Conservation (phyloP, 2,888 invertebrate species). For the Tholera decimalis region DNA sequence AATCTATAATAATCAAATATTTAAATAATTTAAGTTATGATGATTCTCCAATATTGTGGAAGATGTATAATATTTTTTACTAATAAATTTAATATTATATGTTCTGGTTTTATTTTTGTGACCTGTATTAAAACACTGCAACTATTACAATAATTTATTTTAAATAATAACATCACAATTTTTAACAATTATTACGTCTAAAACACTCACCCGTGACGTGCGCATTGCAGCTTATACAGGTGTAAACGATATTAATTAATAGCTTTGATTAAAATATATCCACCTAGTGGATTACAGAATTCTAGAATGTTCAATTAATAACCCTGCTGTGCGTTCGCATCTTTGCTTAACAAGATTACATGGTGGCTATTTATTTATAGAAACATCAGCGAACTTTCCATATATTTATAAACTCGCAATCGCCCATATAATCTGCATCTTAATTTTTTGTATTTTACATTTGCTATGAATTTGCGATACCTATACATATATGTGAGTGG, state of each 20-base stretch:
- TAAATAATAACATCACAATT: constrained; percentile 64
- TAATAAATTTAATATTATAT: constrained; percentile 92
- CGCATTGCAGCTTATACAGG: constrained; percentile 11
- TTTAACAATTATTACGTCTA: constrained; percentile 57
- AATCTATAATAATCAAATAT: constrained; percentile 86
- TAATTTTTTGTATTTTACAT: constrained; percentile 18
- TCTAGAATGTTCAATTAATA: neutral
- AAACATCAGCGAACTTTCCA: constrained; percentile 11
- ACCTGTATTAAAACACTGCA: constrained; percentile 13
- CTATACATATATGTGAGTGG: too few species aligned
- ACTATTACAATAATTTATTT: constrained; percentile 60
- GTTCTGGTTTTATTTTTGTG: constrained; percentile 77
- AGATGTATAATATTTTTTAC: constrained; percentile 92
- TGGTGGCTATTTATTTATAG: constrained; percentile 20
- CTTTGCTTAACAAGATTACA: constrained; percentile 19
- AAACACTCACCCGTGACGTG: constrained; percentile 16
- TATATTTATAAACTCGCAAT: constrained; percentile 15
- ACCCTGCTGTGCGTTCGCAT: constrained; percentile 8
- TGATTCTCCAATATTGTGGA: constrained; percentile 91
- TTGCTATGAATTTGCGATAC: neutral
- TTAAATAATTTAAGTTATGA: constrained; percentile 91
- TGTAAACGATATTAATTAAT: neutral
- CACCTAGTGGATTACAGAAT: neutral
- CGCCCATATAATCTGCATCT: neutral
- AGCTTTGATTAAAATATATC: neutral